A percentile compares a stretch with the other conserved stretches of the same genome.
phyloP scores from a whole-genome alignment of 2,797 vertebrate species.

The Cyprinodon diabolis region DNA sequence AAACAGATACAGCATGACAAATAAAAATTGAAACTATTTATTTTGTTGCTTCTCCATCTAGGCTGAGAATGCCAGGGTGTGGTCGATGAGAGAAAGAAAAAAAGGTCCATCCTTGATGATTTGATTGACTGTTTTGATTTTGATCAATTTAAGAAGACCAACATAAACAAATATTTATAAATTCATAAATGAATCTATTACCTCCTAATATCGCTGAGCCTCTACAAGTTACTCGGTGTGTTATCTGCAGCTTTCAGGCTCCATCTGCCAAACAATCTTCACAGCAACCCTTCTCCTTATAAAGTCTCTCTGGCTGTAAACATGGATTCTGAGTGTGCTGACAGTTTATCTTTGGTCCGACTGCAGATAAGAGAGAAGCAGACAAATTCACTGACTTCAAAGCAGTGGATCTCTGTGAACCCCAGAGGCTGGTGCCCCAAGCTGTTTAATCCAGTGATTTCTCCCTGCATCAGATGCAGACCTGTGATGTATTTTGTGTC shows the following conservation, averaged over 20 bases:
- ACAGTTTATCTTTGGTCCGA: slow-evolving; percentile 60
- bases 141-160: too few relatives aligned
- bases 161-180: too few relatives aligned
- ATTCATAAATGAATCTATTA: too few relatives aligned
- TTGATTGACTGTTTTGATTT: too few relatives aligned
- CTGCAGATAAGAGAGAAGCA: slow-evolving; percentile 54
- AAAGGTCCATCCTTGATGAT: too few relatives aligned
- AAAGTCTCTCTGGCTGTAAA: slow-evolving; percentile 50
- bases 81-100: too few relatives aligned
- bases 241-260: slow-evolving; percentile 27
- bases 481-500: slow-evolving; percentile 44
- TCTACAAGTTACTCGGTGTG: slow-evolving; percentile 1
- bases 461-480: slow-evolving; percentile 40
- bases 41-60: too few relatives aligned
- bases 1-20: too few relatives aligned
- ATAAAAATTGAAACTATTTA: too few relatives aligned
- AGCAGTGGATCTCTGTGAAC: slow-evolving; percentile 62
- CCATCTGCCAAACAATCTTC: slow-evolving; percentile 23
- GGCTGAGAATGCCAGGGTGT: too few relatives aligned
- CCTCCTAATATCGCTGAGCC: too few relatives aligned
- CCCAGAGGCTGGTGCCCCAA: slow-evolving; percentile 42
- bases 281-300: slow-evolving; percentile 9
- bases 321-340: slow-evolving; percentile 40
- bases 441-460: slow-evolving; percentile 77
- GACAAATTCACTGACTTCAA: slow-evolving; percentile 66